A percentile compares a stretch with the other conserved stretches of the same genome.
Conservation (phyloP, 2,113 vertebrate genomes). For the Sterrhoptilus dennistouni region DNA sequence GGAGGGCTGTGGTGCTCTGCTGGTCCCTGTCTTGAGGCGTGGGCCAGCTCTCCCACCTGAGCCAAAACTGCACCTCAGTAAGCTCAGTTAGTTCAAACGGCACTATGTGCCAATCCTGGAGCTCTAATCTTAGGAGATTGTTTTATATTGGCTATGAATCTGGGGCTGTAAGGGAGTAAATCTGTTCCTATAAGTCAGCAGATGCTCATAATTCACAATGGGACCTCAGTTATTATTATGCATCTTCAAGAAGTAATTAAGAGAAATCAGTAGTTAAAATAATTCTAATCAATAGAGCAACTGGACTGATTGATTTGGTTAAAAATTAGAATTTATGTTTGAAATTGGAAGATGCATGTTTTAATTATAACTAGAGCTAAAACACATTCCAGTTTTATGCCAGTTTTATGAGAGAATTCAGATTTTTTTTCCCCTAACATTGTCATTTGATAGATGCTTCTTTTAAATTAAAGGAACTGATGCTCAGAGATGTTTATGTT, state of each 20-base stretch:
- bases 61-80: fast-evolving
- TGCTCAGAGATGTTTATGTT: not conserved
- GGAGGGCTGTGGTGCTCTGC: fast-evolving
- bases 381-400: not conserved
- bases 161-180: not conserved
- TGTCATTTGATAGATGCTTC: not conserved
- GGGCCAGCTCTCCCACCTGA: not conserved
- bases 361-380: not conserved
- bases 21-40: not conserved
- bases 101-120: not conserved
- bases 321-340: not conserved
- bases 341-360: not conserved
- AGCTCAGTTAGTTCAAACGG: not conserved
- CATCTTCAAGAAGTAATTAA: not conserved
- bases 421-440: not conserved
- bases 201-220: not conserved
- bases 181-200: not conserved
- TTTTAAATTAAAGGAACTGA: not conserved
- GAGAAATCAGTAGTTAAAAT: not conserved
- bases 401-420: not conserved
- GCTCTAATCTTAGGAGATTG: not conserved
- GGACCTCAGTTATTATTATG: not conserved
- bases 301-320: not conserved
- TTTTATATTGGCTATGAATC: not conserved
- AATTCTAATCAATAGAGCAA: not conserved